These are phyloP conservation scores for Drosophila nigricruria DNA, from an alignment of 2,888 invertebrate genomes.

Conservation along the genomic window DNA sequence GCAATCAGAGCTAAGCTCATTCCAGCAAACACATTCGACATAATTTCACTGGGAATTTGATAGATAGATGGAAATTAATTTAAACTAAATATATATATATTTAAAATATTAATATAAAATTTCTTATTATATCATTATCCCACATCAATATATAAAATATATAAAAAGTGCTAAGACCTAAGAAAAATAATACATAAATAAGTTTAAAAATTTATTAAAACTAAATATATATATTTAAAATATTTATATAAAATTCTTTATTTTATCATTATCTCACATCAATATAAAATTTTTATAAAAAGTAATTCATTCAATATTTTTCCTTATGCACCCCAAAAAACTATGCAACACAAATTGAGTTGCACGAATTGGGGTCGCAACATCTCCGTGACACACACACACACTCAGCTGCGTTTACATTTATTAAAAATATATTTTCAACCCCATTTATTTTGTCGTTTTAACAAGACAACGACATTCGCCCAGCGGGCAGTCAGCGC, in stretches of 20 bases:
- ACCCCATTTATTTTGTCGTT: conserved; percentile 23
- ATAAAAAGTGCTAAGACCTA: too few species aligned
- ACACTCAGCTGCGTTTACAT: conserved; percentile 15
- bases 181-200: too few species aligned
- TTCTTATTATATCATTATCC: too few species aligned
- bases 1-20: conserved; percentile 1
- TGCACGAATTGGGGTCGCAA: conserved; percentile 3
- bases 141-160: too few species aligned
- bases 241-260: neutral
- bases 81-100: neutral
- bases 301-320: conserved; percentile 1
- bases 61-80: neutral
- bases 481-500: conserved; percentile 45
- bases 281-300: neutral
- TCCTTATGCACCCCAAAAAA: neutral
- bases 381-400: conserved; percentile 2
- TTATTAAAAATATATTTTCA: conserved; percentile 28
- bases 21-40: conserved; percentile 11
- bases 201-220: neutral
- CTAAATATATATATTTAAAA: neutral
- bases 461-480: conserved; percentile 33
- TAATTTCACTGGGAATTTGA: neutral
- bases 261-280: neutral
- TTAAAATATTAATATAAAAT: too few species aligned
- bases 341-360: conserved; percentile 1